A percentile compares a stretch with the other conserved stretches of the same genome.
Evolutionary conservation across 2,888 invertebrate species (phyloP).

Genomic region (Thysanoteuthis rhombus): DNA sequence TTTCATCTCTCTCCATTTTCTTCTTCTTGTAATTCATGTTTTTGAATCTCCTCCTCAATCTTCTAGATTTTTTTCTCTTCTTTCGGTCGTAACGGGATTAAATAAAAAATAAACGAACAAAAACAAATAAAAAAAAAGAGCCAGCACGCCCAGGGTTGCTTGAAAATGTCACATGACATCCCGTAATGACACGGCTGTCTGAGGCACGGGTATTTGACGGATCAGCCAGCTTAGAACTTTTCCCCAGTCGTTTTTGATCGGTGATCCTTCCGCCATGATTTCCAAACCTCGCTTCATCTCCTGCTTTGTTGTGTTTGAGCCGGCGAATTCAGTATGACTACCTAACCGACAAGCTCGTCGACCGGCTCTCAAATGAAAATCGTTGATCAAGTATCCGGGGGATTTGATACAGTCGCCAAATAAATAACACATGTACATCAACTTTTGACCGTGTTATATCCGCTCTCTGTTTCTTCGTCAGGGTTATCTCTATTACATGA

Average conservation of each 20-base stretch:
- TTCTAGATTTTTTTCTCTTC: not conserved
- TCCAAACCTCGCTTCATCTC: conserved; percentile 12
- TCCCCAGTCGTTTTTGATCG: conserved; percentile 12
- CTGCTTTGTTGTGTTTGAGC: not conserved
- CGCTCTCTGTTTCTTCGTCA: not conserved
- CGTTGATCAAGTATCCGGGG: conserved; percentile 12
- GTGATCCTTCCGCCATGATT: conserved; percentile 12
- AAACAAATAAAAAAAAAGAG: not conserved
- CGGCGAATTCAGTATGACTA: not conserved
- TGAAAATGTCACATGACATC: not conserved
- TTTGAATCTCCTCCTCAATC: not conserved
- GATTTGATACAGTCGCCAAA: not conserved
- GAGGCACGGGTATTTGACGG: not conserved
- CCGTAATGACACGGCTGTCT: conserved; percentile 12
- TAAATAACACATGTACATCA: not conserved
- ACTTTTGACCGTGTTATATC: not conserved
- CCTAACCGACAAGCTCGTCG: not conserved
- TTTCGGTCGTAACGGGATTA: not conserved
- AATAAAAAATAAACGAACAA: not conserved
- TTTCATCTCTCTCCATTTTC: not conserved
- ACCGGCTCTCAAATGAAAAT: not conserved
- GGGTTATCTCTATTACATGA: not conserved
- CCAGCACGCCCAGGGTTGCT: not conserved
- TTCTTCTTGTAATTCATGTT: not conserved
- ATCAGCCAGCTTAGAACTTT: conserved; percentile 12